A percentile compares a stretch with the other conserved stretches of the same genome.
Evolutionary conservation across 2,797 vertebrate genomes (phyloP).

Genomic region (Sciurus carolinensis): DNA sequence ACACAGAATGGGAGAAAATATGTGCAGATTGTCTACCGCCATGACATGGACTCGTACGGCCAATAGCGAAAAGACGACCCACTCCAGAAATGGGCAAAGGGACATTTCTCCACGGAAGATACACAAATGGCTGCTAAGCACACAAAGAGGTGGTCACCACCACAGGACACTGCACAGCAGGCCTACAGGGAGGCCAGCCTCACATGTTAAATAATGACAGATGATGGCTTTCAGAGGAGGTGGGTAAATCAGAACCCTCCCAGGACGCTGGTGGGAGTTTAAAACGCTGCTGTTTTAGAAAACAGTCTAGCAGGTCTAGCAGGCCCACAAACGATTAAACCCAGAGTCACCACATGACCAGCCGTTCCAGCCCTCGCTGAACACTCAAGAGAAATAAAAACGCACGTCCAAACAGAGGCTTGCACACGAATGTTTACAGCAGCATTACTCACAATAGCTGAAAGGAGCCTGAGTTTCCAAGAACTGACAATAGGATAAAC

Average conservation of each 20-base stretch:
- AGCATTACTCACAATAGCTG: background rate
- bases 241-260: background rate
- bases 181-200: background rate
- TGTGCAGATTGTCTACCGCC: background rate
- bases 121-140: background rate
- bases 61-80: background rate
- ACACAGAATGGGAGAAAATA: background rate
- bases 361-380: background rate
- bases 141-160: background rate
- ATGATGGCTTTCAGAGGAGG: background rate
- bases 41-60: background rate
- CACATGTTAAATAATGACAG: no score
- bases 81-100: background rate
- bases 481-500: background rate
- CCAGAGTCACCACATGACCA: background rate
- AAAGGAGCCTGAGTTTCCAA: background rate
- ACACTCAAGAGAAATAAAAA: conserved; percentile 16
- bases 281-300: background rate
- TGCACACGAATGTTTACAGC: background rate
- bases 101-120: background rate
- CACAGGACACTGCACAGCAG: accelerated
- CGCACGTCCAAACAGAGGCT: background rate
- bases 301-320: background rate
- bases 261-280: background rate
- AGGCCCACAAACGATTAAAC: background rate